phyloP scores from a whole-genome alignment of 2,797 vertebrate genomes.

The Adelosebastes latens region DNA sequence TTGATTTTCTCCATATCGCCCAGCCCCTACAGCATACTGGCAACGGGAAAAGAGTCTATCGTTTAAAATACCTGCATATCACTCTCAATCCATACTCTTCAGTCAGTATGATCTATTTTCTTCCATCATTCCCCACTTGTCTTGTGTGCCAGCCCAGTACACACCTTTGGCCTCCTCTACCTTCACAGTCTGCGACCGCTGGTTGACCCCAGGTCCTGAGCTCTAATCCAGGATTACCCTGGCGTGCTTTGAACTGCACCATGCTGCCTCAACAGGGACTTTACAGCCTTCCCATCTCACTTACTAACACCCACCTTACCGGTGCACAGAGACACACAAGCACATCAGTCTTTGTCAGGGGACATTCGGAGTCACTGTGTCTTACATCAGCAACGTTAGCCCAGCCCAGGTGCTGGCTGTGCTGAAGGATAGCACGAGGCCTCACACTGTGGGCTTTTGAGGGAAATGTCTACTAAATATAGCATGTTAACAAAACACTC shows the following conservation, averaged over 20 bases:
- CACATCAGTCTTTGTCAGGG: neutral
- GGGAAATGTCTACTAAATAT: constrained; percentile 67
- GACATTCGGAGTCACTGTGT: neutral
- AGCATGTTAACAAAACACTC: constrained; percentile 68
- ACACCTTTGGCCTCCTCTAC: constrained; percentile 41
- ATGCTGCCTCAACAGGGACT: constrained; percentile 41
- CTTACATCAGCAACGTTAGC: constrained; percentile 40
- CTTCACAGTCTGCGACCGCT: constrained; percentile 64
- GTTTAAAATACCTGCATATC: no score
- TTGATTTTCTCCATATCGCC: no score
- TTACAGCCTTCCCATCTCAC: constrained; percentile 26
- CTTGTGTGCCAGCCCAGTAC: constrained; percentile 27
- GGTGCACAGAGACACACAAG: neutral
- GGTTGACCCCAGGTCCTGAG: constrained; percentile 70
- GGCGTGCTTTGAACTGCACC: constrained; percentile 58
- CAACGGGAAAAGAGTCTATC: no score
- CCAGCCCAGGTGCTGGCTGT: constrained; percentile 45
- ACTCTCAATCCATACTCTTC: no score
- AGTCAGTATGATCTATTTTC: neutral
- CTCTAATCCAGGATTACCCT: constrained; percentile 79
- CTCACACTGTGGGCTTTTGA: constrained; percentile 51
- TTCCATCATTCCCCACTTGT: constrained; percentile 25
- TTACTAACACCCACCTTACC: neutral
- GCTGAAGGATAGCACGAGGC: constrained; percentile 31
- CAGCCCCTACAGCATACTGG: no score